A percentile compares a stretch with the other conserved stretches of the same genome.
phyloP scores from a whole-genome alignment of 2,888 invertebrate genomes.

The Tillus elongatus region DNA sequence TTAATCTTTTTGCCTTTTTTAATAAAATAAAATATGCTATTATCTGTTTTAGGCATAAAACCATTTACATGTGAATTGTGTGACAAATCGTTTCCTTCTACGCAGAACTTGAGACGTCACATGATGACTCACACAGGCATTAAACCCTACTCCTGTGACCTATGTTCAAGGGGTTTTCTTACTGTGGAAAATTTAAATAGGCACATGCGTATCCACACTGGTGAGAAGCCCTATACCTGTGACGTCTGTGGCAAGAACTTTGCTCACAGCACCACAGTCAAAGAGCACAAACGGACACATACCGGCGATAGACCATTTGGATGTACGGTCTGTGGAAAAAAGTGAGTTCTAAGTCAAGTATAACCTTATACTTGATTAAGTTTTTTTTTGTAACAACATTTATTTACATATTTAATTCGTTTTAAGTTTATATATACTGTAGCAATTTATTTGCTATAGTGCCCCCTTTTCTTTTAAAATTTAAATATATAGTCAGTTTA shows the following conservation, averaged over 20 bases:
- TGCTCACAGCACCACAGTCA: constrained; percentile 36
- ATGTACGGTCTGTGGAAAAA: constrained; percentile 30
- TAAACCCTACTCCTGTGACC: constrained; percentile 25
- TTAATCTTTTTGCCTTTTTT: no score
- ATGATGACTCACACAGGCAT: constrained; percentile 34
- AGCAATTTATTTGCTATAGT: no score
- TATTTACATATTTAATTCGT: no score
- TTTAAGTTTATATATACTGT: no score
- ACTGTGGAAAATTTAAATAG: constrained; percentile 33
- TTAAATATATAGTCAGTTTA: no score
- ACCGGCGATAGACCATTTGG: constrained; percentile 34
- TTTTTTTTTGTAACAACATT: no score
- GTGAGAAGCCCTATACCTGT: constrained; percentile 35
- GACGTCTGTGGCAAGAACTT: constrained; percentile 31
- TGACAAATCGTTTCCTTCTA: constrained; percentile 28
- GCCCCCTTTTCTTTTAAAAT: no score
- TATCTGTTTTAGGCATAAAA: constrained; percentile 28
- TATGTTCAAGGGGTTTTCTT: constrained; percentile 23
- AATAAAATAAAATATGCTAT: neutral
- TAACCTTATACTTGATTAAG: no score
- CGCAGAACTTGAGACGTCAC: constrained; percentile 32
- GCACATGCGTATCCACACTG: constrained; percentile 35
- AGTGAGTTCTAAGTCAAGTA: no score
- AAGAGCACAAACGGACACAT: constrained; percentile 34
- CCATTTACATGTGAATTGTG: constrained; percentile 32